Conservation (phyloP, 2,888 invertebrate genomes). For the Caenorhabditis sp. region DNA sequence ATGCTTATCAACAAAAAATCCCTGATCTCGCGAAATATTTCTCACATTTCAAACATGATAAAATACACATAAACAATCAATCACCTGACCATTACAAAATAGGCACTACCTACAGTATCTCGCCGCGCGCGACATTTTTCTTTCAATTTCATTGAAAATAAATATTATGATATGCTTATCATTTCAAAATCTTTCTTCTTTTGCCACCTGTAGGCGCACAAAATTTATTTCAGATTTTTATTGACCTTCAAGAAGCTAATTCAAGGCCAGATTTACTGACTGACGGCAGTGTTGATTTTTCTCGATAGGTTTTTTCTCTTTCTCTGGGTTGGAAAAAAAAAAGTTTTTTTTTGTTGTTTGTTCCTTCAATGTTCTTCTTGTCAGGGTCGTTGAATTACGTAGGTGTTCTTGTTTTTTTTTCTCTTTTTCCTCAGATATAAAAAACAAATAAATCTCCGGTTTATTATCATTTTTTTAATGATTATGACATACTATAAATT, state of each 20-base stretch:
- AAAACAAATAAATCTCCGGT: not conserved
- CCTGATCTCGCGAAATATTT: not conserved
- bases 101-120: not conserved
- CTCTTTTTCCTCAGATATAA: not conserved
- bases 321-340: not conserved
- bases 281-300: too few species aligned
- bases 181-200: not conserved
- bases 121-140: not conserved
- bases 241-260: not conserved
- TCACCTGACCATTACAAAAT: conserved; percentile 1
- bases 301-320: not conserved
- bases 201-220: not conserved
- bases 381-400: not conserved
- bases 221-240: not conserved
- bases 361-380: too few species aligned
- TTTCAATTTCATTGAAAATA: not conserved
- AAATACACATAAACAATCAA: conserved; percentile 1
- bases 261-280: not conserved
- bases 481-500: not conserved
- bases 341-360: not conserved
- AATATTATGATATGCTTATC: conserved; percentile 1
- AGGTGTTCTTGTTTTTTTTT: not conserved
- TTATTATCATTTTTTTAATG: not conserved
- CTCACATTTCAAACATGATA: not conserved
- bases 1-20: not conserved